phyloP scores from a whole-genome alignment of 2,113 vertebrate genomes.

The Platysteira castanea region DNA sequence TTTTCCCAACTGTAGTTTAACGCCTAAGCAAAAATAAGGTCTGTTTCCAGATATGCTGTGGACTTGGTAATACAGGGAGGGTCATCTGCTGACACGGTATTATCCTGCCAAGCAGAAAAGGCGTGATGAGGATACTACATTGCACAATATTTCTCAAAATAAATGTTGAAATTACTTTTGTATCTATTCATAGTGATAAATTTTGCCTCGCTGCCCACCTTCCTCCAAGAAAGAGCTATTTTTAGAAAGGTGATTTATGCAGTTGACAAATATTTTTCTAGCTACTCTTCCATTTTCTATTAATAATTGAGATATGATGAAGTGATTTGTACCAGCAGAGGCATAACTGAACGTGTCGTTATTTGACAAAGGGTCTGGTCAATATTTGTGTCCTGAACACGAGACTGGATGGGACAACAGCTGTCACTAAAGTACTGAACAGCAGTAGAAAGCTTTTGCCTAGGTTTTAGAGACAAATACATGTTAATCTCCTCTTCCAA shows the following conservation, averaged over 20 bases:
- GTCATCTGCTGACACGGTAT: not conserved
- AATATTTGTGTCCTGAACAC: not conserved
- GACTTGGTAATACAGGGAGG: slow-evolving; percentile 37
- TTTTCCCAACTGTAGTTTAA: slow-evolving; percentile 27
- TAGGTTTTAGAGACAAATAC: not conserved
- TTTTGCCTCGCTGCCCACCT: slow-evolving; percentile 11
- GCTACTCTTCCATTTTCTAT: not conserved
- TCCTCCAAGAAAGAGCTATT: slow-evolving; percentile 26
- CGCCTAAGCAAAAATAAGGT: not conserved
- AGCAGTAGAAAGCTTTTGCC: not conserved
- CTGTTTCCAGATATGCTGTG: slow-evolving; percentile 26
- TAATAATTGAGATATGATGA: not conserved
- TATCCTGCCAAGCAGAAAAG: slow-evolving; percentile 50
- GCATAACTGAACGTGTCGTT: not conserved
- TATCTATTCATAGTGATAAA: slow-evolving; percentile 34
- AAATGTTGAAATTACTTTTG: slow-evolving; percentile 29
- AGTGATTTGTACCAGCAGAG: not conserved
- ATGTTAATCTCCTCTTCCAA: not conserved
- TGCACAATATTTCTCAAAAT: slow-evolving; percentile 60
- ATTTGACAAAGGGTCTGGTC: not conserved
- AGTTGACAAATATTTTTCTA: slow-evolving; percentile 20
- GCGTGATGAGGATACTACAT: not conserved
- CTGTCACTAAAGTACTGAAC: not conserved
- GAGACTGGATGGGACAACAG: not conserved
- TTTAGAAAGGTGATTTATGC: slow-evolving; percentile 40